phyloP scores from a whole-genome alignment of 1,140 invertebrate genomes.

The Drosophila teissieri region DNA sequence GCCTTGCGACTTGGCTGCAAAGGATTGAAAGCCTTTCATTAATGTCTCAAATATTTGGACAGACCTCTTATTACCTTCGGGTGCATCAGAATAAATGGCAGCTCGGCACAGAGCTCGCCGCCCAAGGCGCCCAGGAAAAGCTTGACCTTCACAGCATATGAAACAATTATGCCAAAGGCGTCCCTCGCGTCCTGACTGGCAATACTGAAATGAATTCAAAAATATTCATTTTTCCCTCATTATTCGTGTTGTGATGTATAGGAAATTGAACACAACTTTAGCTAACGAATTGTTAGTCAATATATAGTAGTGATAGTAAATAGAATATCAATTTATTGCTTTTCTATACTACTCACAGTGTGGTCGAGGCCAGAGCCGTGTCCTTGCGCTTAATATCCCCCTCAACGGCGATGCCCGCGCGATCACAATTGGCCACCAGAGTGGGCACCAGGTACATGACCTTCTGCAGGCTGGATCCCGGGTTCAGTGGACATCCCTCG shows the following conservation, averaged over 20 bases:
- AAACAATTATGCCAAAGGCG: slow-evolving; percentile 95
- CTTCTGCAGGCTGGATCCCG: slow-evolving; percentile 96
- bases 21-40: neutral
- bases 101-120: slow-evolving; percentile 96
- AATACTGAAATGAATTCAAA: slow-evolving; percentile 85
- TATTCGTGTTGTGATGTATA: too few relatives aligned
- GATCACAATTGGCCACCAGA: slow-evolving; percentile 92
- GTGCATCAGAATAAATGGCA: slow-evolving; percentile 99
- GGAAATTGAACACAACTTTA: too few relatives aligned
- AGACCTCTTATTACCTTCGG: slow-evolving; percentile 89
- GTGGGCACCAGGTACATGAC: slow-evolving; percentile 94
- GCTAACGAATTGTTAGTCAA: too few relatives aligned
- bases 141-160: slow-evolving; percentile 97
- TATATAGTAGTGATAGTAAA: too few relatives aligned
- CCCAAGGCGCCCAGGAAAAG: slow-evolving; percentile 96
- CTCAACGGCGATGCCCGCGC: slow-evolving; percentile 97
- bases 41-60: neutral
- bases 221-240: too few relatives aligned
- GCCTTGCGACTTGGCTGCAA: slow-evolving; percentile 78
- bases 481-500: slow-evolving; percentile 95
- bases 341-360: slow-evolving; percentile 88
- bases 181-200: slow-evolving; percentile 92
- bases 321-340: too few relatives aligned
- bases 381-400: slow-evolving; percentile 94
- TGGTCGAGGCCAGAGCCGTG: slow-evolving; percentile 97